Base-by-base conservation (phyloP, 2,888 invertebrate genomes). In the Aproaerema taeniolella region DNA sequence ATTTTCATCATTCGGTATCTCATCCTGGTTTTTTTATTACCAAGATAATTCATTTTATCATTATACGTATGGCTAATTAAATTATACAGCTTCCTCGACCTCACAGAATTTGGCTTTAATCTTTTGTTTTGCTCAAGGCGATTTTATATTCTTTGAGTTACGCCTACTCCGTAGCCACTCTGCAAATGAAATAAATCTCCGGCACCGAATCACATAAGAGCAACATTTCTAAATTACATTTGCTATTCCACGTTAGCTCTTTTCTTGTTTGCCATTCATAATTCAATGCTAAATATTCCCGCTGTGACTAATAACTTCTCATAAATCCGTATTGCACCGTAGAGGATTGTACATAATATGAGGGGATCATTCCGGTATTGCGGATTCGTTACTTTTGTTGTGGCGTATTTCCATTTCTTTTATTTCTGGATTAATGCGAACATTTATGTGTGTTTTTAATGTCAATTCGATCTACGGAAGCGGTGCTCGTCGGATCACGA, bases 181-280 rank as follows among this genome's bases (percentile, higher is more conserved):
- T 31, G 40, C 30, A 41, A 41, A 41, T 29, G 29, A 38, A 41
- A 42, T 39, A 45, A 42, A 45, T 45, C 38, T 31, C 39, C 31
- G 12, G 38, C 31, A 38, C 42, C 34, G 37, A 45, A 46, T 46
- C 41, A 39, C 46, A 41, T 39, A 43, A 38, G 42, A 46, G 46
- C 47, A 49, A 55, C 53, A 52, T 51, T 61, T 43, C 51, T 51
- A 57, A 64, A 60, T 66, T 64, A 62, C 55, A 61, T 66, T 63
- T 59, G 59, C 63, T 60, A 61, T 62, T 67, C 58, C 53, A 57
- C 58, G 59, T 62, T 66, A 65, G 67, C 69, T 72, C 65, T 71
- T 71, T 70, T 75, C 70, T 75, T 74, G 71, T 80, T 78, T 81
- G 72, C 78, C 76, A 72, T 80, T 74, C 74, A 75, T 74, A 75